A percentile compares a stretch with the other conserved stretches of the same genome.
Conservation (phyloP, 2,797 vertebrate genomes). For the Hafferia zeledoni region DNA sequence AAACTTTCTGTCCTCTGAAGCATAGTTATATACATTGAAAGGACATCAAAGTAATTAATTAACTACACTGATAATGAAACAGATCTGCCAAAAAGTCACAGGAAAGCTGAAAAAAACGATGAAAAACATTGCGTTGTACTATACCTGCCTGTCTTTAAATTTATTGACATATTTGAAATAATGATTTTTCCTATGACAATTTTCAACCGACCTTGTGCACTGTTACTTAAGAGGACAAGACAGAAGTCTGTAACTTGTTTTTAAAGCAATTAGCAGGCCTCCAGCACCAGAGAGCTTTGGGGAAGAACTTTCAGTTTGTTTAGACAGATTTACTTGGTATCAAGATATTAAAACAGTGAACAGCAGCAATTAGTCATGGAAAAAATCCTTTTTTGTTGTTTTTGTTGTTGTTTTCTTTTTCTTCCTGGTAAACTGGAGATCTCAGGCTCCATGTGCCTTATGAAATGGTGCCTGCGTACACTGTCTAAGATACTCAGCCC, state of each 20-base stretch:
- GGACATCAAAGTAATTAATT: not conserved
- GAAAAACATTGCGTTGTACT: not conserved
- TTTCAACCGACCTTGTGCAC: not conserved
- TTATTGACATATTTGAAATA: not conserved
- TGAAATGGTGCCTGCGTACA: not conserved
- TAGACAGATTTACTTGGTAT: not conserved
- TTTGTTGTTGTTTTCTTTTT: no score
- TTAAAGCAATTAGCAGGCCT: not conserved
- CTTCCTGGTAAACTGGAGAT: rapidly evolving
- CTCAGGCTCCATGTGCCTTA: not conserved
- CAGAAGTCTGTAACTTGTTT: not conserved
- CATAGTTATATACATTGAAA: not conserved
- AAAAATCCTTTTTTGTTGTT: not conserved
- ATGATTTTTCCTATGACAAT: not conserved
- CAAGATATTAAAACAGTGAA: not conserved
- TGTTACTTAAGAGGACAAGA: not conserved
- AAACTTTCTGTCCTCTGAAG: not conserved
- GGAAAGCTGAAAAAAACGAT: not conserved
- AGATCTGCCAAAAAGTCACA: not conserved
- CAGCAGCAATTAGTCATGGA: not conserved
- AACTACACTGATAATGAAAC: not conserved
- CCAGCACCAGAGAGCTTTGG: not conserved
- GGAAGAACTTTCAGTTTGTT: not conserved
- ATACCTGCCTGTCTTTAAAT: not conserved
- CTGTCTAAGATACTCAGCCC: not conserved